Evolutionary conservation across 1,140 invertebrate species (phyloP).

Genomic region (Lutraria rhynchaena): DNA sequence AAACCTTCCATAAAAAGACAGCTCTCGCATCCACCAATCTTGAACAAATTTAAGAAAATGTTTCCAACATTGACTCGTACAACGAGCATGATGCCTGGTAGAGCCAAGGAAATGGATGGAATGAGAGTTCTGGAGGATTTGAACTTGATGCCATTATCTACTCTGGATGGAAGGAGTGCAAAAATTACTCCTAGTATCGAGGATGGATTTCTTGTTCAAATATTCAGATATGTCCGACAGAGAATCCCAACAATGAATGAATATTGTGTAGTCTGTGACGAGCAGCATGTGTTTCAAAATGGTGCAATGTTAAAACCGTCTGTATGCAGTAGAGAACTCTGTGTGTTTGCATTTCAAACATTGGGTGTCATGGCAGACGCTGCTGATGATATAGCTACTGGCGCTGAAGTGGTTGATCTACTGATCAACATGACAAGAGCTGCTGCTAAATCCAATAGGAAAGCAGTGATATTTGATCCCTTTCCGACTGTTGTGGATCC

Average conservation of each 20-base stretch:
- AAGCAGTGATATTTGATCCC: constrained; percentile 74
- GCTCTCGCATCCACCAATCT: constrained; percentile 27
- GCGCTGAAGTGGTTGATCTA: constrained; percentile 78
- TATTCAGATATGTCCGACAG: constrained; percentile 74
- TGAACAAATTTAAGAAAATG: constrained; percentile 29
- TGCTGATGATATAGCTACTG: constrained; percentile 75
- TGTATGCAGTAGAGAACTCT: constrained; percentile 77
- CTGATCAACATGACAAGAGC: constrained; percentile 77
- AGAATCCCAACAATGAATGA: constrained; percentile 79
- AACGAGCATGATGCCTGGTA: constrained; percentile 23
- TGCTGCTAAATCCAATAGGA: constrained; percentile 69
- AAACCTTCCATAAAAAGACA: constrained; percentile 33
- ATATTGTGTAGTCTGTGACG: constrained; percentile 80
- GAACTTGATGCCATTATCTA: constrained; percentile 48
- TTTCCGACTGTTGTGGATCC: constrained; percentile 79
- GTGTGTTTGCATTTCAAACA: constrained; percentile 79
- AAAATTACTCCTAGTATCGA: constrained; percentile 35
- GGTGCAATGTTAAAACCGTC: constrained; percentile 79
- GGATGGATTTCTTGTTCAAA: constrained; percentile 64
- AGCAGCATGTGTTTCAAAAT: constrained; percentile 78
- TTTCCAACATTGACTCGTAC: constrained; percentile 2
- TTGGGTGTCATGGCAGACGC: constrained; percentile 78
- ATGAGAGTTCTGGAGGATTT: constrained; percentile 13
- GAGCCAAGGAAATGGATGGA: background rate
- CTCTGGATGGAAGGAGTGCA: constrained; percentile 43